These are phyloP conservation scores for Furcifer pardalis DNA, from an alignment of 2,797 vertebrate genomes.

Conservation along the genomic window DNA sequence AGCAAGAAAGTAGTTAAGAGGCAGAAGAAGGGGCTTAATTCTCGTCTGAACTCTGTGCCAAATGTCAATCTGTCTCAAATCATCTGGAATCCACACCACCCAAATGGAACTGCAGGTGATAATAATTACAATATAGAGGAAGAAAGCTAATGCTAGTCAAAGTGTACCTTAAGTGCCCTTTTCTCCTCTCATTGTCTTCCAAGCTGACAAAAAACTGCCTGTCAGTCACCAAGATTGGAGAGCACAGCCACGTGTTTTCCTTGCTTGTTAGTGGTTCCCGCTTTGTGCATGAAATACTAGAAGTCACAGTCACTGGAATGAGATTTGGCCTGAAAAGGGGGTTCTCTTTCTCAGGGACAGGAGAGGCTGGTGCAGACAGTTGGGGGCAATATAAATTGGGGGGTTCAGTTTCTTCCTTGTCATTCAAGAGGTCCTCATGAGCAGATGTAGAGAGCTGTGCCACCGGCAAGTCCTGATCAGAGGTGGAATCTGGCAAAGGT, in stretches of 20 bases:
- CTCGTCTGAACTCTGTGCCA: too few relatives aligned
- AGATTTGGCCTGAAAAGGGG: conserved; percentile 34
- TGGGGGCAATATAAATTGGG: neutral
- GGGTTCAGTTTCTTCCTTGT: conserved; percentile 23
- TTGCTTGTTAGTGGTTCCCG: conserved; percentile 64
- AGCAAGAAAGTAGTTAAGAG: neutral
- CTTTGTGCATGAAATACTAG: conserved; percentile 28
- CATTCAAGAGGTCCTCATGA: conserved; percentile 11
- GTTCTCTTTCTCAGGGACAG: conserved; percentile 45
- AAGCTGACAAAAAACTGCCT: conserved; percentile 54
- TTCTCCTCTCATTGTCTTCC: conserved; percentile 50
- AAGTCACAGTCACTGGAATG: conserved; percentile 20
- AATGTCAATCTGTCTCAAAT: too few relatives aligned
- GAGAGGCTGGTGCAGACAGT: neutral
- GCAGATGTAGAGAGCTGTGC: neutral
- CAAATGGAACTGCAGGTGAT: neutral
- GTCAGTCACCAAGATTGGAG: conserved; percentile 49
- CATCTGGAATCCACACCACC: neutral
- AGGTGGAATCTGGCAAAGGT: conserved; percentile 34
- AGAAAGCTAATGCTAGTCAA: neutral
- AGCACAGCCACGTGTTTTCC: conserved; percentile 56
- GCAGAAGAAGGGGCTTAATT: neutral
- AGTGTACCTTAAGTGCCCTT: conserved; percentile 56
- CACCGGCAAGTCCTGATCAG: conserved; percentile 18
- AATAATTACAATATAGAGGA: neutral